A percentile compares a stretch with the other conserved stretches of the same genome.
Conservation (phyloP, 2,888 invertebrate genomes). For the Ophioninae sp. region DNA sequence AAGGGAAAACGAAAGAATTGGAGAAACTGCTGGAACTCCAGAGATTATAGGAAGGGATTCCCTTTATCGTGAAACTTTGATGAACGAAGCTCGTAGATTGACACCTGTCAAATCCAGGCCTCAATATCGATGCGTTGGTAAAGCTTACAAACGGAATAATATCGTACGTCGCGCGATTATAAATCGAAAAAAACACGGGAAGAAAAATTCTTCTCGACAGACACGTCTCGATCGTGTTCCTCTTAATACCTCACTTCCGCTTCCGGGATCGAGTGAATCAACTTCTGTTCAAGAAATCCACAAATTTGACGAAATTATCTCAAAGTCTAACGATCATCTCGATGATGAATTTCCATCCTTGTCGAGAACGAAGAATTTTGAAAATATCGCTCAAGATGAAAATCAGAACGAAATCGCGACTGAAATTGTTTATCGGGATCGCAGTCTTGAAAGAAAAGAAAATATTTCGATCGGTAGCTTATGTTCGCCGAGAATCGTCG, state of each 20-base stretch:
- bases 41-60: conserved; percentile 38
- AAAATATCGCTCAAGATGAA: conserved; percentile 69
- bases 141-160: conserved; percentile 67
- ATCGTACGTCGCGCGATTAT: conserved; percentile 68
- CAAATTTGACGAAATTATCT: conserved; percentile 22
- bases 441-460: conserved; percentile 10
- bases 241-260: conserved; percentile 67
- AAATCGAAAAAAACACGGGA: conserved; percentile 61
- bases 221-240: conserved; percentile 62
- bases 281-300: neutral
- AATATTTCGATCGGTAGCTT: conserved; percentile 38
- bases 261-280: neutral
- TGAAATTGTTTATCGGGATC: conserved; percentile 27
- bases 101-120: conserved; percentile 68
- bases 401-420: conserved; percentile 66
- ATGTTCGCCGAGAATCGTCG: conserved; percentile 28
- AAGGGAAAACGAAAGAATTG: neutral
- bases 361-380: conserved; percentile 66
- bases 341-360: conserved; percentile 38
- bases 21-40: neutral
- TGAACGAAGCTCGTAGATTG: conserved; percentile 61
- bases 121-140: conserved; percentile 63
- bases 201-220: conserved; percentile 31
- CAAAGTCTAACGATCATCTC: conserved; percentile 65
- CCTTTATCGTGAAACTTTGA: conserved; percentile 52